phyloP scores from a whole-genome alignment of 2,797 vertebrate genomes.

The Sardinella longiceps region DNA sequence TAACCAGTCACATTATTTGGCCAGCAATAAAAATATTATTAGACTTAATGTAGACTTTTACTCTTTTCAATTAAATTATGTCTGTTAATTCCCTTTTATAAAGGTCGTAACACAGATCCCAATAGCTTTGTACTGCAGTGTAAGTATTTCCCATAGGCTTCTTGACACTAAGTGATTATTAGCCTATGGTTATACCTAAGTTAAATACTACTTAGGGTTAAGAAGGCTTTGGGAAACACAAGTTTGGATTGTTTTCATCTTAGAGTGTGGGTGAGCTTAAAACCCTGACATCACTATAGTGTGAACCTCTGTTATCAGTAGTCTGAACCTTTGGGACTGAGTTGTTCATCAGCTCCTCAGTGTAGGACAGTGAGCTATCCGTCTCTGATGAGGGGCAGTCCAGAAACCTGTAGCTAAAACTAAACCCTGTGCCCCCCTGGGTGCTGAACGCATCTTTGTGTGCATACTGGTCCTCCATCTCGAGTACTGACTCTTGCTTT shows the following conservation, averaged over 20 bases:
- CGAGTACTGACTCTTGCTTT: not conserved
- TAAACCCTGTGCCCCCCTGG: not conserved
- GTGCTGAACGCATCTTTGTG: not conserved
- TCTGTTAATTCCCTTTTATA: not conserved
- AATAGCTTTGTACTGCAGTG: not conserved
- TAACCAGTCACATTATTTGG: too few species aligned
- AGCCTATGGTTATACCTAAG: too few species aligned
- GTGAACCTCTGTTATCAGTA: not conserved
- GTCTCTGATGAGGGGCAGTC: not conserved
- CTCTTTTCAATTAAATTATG: not conserved
- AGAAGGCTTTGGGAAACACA: too few species aligned
- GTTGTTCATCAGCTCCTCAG: not conserved
- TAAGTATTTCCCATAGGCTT: too few species aligned
- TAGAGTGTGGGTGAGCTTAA: slow-evolving; percentile 9
- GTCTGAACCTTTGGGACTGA: not conserved
- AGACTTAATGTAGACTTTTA: not conserved
- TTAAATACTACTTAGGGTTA: too few species aligned
- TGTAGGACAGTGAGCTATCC: not conserved
- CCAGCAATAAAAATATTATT: not conserved
- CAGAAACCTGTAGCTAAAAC: not conserved
- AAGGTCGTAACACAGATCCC: not conserved
- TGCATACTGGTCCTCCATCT: not conserved
- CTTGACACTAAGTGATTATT: too few species aligned
- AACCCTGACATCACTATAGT: not conserved
- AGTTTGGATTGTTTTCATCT: not conserved